These are phyloP conservation scores for Polypterus senegalus DNA, from an alignment of 2,113 vertebrate species.

Conservation along the genomic window DNA sequence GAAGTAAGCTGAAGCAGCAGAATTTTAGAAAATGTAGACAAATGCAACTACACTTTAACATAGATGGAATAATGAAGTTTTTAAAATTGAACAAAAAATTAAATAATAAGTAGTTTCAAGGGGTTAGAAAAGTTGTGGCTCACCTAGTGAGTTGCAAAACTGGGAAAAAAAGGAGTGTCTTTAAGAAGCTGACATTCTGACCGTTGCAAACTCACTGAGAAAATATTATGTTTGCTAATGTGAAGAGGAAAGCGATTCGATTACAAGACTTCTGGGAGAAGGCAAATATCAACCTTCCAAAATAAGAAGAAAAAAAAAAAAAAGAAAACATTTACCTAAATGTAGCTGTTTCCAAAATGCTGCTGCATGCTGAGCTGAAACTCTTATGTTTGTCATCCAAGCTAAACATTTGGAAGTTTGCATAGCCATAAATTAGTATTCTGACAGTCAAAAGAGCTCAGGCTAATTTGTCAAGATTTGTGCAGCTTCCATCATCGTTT, in stretches of 20 bases:
- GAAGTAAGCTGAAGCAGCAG: too few species aligned
- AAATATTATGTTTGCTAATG: constrained; percentile 69
- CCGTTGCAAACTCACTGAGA: constrained; percentile 45
- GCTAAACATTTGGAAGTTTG: constrained; percentile 58
- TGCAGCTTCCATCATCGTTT: constrained; percentile 31
- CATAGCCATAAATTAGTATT: constrained; percentile 55
- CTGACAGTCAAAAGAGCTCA: constrained; percentile 61
- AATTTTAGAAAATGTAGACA: too few species aligned
- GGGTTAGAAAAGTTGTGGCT: too few species aligned
- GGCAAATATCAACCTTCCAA: constrained; percentile 51
- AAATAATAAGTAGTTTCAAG: too few species aligned
- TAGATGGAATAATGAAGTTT: too few species aligned
- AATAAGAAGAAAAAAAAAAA: constrained; percentile 48
- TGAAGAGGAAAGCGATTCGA: constrained; percentile 53
- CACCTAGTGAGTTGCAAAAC: constrained; percentile 16
- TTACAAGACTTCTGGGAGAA: constrained; percentile 55
- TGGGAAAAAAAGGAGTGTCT: constrained; percentile 29
- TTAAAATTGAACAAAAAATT: too few species aligned
- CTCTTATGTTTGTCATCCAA: constrained; percentile 52
- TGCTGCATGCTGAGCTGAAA: constrained; percentile 15
- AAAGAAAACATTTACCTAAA: constrained; percentile 20
- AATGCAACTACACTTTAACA: too few species aligned
- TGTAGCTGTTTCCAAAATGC: too few species aligned
- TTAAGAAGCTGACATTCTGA: constrained; percentile 49
- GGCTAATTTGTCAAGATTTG: constrained; percentile 52